These are phyloP conservation scores for Pogonomyrmex barbatus DNA, from an alignment of 1,140 invertebrate species.

Conservation along the genomic window DNA sequence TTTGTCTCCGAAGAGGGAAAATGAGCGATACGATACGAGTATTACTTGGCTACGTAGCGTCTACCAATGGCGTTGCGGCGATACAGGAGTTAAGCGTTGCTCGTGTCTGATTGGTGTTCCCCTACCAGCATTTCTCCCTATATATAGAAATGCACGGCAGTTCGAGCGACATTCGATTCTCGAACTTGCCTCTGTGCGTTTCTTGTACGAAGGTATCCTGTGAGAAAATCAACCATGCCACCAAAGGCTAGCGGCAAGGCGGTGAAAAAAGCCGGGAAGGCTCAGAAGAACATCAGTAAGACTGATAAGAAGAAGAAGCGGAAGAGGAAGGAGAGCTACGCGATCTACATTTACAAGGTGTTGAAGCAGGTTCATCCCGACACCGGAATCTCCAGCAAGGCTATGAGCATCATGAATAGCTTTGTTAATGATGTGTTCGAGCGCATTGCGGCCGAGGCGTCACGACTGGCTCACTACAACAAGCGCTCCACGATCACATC, in stretches of 20 bases:
- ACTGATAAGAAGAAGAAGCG: slow-evolving; percentile 87
- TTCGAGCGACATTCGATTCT: not conserved
- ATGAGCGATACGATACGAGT: not conserved
- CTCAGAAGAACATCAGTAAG: slow-evolving; percentile 87
- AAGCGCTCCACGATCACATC: slow-evolving; percentile 86
- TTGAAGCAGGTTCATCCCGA: slow-evolving; percentile 90
- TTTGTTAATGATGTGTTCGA: slow-evolving; percentile 88
- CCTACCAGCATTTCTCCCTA: not conserved
- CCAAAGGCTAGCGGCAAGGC: slow-evolving; percentile 85
- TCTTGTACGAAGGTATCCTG: not conserved
- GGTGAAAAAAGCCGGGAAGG: slow-evolving; percentile 87
- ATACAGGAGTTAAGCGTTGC: not conserved
- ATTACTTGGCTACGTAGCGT: not conserved
- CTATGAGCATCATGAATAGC: slow-evolving; percentile 90
- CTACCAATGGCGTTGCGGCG: slow-evolving; percentile 24
- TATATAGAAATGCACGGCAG: not conserved
- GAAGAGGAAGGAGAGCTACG: slow-evolving; percentile 89
- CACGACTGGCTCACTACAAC: slow-evolving; percentile 86
- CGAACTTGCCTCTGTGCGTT: not conserved
- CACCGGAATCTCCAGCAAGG: slow-evolving; percentile 87
- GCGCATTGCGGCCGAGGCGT: slow-evolving; percentile 88
- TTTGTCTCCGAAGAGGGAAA: not conserved
- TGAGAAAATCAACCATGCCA: slow-evolving; percentile 78
- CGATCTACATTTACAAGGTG: slow-evolving; percentile 91
- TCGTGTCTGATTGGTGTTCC: slow-evolving; percentile 52